These are phyloP conservation scores for Mormyrus proboscirostris DNA, from an alignment of 2,797 vertebrate species.

Conservation along the genomic window DNA sequence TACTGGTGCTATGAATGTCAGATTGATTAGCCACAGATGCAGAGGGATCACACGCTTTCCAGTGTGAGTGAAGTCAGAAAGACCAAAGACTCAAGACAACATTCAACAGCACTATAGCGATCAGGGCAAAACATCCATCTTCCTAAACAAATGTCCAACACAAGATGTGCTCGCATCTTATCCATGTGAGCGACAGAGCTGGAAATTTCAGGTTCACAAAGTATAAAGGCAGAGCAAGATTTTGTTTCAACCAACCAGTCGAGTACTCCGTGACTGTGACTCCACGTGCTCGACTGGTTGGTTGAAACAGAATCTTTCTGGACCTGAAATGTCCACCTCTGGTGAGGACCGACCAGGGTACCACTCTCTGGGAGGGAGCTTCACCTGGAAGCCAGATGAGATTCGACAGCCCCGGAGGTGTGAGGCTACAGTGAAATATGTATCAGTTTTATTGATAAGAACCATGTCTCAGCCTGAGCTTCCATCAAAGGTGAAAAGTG, in stretches of 20 bases:
- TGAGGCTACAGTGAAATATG: neutral
- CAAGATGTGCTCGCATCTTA: neutral
- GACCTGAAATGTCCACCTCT: neutral
- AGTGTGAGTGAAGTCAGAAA: neutral
- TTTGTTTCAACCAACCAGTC: neutral
- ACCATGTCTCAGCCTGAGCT: neutral
- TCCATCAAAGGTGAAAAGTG: neutral
- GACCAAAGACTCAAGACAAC: neutral
- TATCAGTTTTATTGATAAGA: neutral
- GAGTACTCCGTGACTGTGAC: too few species aligned
- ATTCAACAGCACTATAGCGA: neutral
- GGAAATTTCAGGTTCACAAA: neutral
- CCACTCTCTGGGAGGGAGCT: neutral
- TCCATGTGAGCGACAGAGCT: neutral
- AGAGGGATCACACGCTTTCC: neutral
- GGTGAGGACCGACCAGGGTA: neutral
- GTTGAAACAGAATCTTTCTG: neutral
- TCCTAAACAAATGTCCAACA: neutral
- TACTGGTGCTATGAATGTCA: neutral
- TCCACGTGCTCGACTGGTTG: too few species aligned
- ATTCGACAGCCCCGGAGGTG: neutral
- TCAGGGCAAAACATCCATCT: neutral
- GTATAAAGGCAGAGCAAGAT: neutral
- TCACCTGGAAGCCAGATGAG: neutral
- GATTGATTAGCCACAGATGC: neutral